Evolutionary conservation across 2,888 invertebrate species (phyloP).

Genomic region (Lottia gigantea): DNA sequence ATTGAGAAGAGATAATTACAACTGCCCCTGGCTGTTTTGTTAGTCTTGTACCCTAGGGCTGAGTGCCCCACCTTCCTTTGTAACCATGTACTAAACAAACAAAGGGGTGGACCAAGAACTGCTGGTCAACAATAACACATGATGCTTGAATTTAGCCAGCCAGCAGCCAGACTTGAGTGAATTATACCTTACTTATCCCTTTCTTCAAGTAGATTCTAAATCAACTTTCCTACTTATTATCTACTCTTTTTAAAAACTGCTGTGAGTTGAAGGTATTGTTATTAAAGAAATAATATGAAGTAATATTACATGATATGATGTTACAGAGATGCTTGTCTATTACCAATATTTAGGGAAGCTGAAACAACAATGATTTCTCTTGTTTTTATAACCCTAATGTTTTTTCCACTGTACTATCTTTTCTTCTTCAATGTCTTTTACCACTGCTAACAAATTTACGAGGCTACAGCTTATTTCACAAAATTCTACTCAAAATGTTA

Average conservation of each 20-base stretch:
- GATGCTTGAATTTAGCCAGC: not conserved
- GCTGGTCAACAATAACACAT: constrained; percentile 9
- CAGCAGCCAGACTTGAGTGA: not conserved
- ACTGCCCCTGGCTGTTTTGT: constrained; percentile 1
- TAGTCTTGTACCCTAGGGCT: constrained; percentile 7
- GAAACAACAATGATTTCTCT: not conserved
- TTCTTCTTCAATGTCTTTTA: no score
- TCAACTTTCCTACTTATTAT: constrained; percentile 1
- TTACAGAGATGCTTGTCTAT: not conserved
- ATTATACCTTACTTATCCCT: not conserved
- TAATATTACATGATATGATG: no score
- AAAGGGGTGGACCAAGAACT: not conserved
- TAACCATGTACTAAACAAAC: not conserved
- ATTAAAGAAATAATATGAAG: no score
- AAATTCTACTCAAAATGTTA: no score
- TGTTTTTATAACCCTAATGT: no score
- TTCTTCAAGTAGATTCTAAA: not conserved
- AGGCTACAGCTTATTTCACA: no score
- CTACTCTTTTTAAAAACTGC: not conserved
- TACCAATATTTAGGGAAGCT: constrained; percentile 7
- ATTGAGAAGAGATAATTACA: constrained; percentile 2
- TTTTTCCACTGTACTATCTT: no score
- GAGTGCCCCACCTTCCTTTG: constrained; percentile 1
- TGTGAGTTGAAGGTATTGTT: no score
- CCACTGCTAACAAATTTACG: no score